Base-by-base conservation (phyloP, 2,797 vertebrate species). In the Perodicticus potto region DNA sequence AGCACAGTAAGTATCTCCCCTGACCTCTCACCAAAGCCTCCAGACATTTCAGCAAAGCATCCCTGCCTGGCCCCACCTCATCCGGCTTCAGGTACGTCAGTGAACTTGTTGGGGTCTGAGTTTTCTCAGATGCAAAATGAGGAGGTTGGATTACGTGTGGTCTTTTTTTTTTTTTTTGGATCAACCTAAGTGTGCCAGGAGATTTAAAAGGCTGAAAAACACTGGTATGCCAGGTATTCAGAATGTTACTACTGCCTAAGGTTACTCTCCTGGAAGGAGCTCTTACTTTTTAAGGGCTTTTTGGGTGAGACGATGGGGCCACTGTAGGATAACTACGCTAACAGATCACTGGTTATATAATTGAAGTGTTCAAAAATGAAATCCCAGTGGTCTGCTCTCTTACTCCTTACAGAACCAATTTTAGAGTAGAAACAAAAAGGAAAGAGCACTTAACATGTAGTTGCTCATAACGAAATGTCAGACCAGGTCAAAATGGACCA, bases 341-440 rank as follows among this genome's bases (percentile, higher is more conserved):
- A 74, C 57, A 78, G 91, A 96, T 76, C 77, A 72, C 70, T 43
- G 43, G 53, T 95, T 96, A 93, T 43, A 65, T 95, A 95, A 96
- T 80, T 78, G 78, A 80, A 73, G 86, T 59, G 80, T 65, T 93
- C 91, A 91, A 76, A 97, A 96, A 94, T 82, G 91, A 95, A 92
- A 95, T 72, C 49, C 92, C 85, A 40, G 57, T 43, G 43, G 34
- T 86, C 59, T 69, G 84, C 53, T 87, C 65, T 86, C 72, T 90
- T 73, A 74, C 83, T 95, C 89, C 82, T 82, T 67, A 74, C 23
- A 43, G 57, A 84, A 93, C 65, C 89, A 76, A 91, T 73, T 96
- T 95, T 45, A 84, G 49, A 93, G 82, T 19, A 29, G 59, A 93
- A 95, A 95, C 43, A 91, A 73, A 80, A 87, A 87, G n/a, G 57